phyloP scores from a whole-genome alignment of 2,797 vertebrate genomes.

The Trematocara caparti region DNA sequence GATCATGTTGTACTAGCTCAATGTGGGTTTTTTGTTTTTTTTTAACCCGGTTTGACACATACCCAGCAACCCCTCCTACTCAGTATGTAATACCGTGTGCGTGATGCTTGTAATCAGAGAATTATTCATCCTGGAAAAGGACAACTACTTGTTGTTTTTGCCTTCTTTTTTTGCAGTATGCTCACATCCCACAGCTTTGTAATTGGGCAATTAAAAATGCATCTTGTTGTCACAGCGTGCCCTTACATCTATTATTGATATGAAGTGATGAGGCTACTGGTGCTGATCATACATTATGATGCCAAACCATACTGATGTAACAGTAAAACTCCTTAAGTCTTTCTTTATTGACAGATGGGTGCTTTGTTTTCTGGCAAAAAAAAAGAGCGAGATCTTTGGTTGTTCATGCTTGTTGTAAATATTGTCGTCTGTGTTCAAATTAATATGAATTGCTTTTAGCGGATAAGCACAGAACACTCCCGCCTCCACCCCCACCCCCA shows the following conservation, averaged over 20 bases:
- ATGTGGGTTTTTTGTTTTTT: fast-evolving
- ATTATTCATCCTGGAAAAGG: slow-evolving; percentile 16
- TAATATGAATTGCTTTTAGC: slow-evolving; percentile 48
- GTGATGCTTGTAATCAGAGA: slow-evolving; percentile 12
- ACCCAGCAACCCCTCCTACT: not conserved
- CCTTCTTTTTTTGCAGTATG: slow-evolving; percentile 18
- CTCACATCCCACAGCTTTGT: slow-evolving; percentile 28
- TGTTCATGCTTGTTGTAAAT: slow-evolving; percentile 29
- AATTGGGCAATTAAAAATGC: slow-evolving; percentile 67
- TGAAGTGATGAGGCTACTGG: slow-evolving; percentile 52
- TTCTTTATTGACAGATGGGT: slow-evolving; percentile 50
- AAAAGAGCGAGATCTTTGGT: not conserved
- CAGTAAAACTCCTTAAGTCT: not conserved
- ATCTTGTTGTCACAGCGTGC: slow-evolving; percentile 60
- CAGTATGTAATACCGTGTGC: not conserved
- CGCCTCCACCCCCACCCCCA: not conserved
- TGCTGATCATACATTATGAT: slow-evolving; percentile 40
- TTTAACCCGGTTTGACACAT: not conserved
- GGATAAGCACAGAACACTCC: not conserved
- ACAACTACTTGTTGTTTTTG: slow-evolving; percentile 35
- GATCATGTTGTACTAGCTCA: slow-evolving; percentile 17
- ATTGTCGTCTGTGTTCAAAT: slow-evolving; percentile 33
- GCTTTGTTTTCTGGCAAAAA: slow-evolving; percentile 24
- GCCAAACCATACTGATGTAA: slow-evolving; percentile 1
- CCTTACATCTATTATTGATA: slow-evolving; percentile 68